phyloP scores from a whole-genome alignment of 2,113 vertebrate species.

The Apodemus sylvaticus region DNA sequence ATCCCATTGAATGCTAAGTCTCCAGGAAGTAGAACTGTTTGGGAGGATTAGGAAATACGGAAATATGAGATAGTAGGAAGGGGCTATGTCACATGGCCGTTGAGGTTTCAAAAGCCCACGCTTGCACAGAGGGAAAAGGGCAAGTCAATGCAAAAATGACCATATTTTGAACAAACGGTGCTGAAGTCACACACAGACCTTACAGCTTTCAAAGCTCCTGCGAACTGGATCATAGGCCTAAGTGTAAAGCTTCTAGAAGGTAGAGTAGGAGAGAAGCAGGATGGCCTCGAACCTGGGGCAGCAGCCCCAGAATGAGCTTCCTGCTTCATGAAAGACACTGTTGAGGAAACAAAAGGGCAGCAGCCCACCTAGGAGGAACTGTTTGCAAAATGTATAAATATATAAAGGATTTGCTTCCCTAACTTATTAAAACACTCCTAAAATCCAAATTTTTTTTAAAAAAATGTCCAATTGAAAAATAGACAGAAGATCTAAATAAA shows the following conservation, averaged over 20 bases:
- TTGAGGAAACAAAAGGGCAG: not conserved
- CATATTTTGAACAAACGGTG: not conserved
- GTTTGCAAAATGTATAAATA: not conserved
- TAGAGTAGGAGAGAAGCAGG: not conserved
- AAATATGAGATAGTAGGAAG: not conserved
- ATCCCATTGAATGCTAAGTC: not conserved
- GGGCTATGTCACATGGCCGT: not conserved
- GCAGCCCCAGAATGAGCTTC: not conserved
- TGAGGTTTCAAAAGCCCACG: not conserved
- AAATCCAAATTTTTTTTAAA: not conserved
- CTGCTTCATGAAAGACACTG: not conserved
- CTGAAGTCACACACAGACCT: not conserved
- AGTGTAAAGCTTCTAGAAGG: not conserved
- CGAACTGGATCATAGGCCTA: not conserved
- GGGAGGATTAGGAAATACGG: not conserved
- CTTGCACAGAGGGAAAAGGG: not conserved
- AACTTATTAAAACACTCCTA: not conserved
- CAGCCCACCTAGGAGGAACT: not conserved
- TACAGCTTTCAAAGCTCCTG: not conserved
- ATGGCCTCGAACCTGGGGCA: not conserved
- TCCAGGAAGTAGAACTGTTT: not conserved
- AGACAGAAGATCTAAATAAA: not conserved
- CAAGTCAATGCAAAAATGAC: not conserved
- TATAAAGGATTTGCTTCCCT: not conserved
- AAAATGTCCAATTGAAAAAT: not conserved